phyloP scores from a whole-genome alignment of 2,113 vertebrate species.

The Gavialis gangeticus region DNA sequence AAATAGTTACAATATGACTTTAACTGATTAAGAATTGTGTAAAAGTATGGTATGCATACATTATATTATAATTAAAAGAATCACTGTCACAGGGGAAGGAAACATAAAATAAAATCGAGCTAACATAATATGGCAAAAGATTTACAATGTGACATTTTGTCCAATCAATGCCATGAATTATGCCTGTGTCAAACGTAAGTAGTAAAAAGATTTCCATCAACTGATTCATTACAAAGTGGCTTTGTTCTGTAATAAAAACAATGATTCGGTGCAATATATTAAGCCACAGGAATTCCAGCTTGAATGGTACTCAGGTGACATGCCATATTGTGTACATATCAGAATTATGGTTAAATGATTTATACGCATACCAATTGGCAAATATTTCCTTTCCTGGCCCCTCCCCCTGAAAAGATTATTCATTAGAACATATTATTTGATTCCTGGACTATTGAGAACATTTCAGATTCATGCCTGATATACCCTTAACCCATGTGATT shows the following conservation, averaged over 20 bases:
- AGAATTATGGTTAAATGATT: background rate
- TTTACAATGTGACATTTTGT: background rate
- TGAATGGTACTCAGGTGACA: background rate
- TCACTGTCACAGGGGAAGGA: background rate
- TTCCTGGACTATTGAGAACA: background rate
- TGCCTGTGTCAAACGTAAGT: background rate
- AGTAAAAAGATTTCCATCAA: constrained; percentile 29
- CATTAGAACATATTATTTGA: background rate
- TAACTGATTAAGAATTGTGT: background rate
- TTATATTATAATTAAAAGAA: background rate
- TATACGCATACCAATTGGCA: background rate
- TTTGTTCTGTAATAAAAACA: constrained; percentile 47
- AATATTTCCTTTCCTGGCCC: background rate
- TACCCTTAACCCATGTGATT: constrained; percentile 79
- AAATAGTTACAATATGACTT: background rate
- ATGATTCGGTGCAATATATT: constrained; percentile 48
- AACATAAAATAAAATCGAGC: background rate
- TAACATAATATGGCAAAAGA: background rate
- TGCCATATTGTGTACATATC: background rate
- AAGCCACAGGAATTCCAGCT: constrained; percentile 8
- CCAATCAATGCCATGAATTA: background rate
- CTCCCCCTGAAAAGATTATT: background rate
- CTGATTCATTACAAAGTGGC: constrained; percentile 39
- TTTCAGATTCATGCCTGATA: background rate
- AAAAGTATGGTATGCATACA: background rate